These are phyloP conservation scores for Cynodonichthys magdalenae DNA, from an alignment of 2,797 vertebrate species.

Conservation along the genomic window DNA sequence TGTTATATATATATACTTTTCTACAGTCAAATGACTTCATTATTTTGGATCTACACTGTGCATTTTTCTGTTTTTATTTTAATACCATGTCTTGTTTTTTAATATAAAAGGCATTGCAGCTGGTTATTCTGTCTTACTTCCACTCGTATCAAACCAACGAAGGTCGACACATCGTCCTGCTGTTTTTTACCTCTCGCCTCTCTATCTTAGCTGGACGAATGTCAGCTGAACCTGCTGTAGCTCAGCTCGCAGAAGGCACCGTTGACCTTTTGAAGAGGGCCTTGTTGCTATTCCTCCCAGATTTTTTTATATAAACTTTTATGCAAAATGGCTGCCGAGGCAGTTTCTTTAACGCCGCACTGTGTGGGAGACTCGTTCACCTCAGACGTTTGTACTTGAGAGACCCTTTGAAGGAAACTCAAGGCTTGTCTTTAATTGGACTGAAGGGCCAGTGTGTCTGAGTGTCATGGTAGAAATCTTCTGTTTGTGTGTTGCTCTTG, in stretches of 20 bases:
- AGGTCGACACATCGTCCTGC: slow-evolving; percentile 46
- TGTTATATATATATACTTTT: slow-evolving; percentile 74
- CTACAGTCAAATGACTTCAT: slow-evolving; percentile 60
- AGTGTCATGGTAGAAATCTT: slow-evolving; percentile 42
- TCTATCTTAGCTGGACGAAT: slow-evolving; percentile 57
- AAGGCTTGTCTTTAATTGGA: slow-evolving; percentile 37
- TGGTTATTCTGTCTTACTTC: slow-evolving; percentile 35
- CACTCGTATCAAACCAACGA: slow-evolving; percentile 55
- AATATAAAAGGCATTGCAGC: slow-evolving; percentile 45
- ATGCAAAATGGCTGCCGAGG: slow-evolving; percentile 69
- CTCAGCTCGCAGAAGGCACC: slow-evolving; percentile 38
- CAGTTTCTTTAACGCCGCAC: slow-evolving; percentile 48
- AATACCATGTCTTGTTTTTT: slow-evolving; percentile 14
- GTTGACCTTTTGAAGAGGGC: slow-evolving; percentile 43
- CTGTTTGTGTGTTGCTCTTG: slow-evolving; percentile 60
- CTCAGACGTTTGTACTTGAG: slow-evolving; percentile 57
- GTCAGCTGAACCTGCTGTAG: too few relatives aligned
- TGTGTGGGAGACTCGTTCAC: slow-evolving; percentile 47
- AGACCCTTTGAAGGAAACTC: slow-evolving; percentile 51
- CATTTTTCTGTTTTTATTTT: slow-evolving; percentile 19
- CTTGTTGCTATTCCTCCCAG: slow-evolving; percentile 44
- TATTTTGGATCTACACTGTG: slow-evolving; percentile 41
- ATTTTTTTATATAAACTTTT: slow-evolving; percentile 71
- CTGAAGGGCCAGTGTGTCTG: slow-evolving; percentile 56
- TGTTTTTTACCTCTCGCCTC: slow-evolving; percentile 69